These are phyloP conservation scores for Glyphotaelius pellucidus DNA, from an alignment of 2,888 invertebrate genomes.

Conservation along the genomic window DNA sequence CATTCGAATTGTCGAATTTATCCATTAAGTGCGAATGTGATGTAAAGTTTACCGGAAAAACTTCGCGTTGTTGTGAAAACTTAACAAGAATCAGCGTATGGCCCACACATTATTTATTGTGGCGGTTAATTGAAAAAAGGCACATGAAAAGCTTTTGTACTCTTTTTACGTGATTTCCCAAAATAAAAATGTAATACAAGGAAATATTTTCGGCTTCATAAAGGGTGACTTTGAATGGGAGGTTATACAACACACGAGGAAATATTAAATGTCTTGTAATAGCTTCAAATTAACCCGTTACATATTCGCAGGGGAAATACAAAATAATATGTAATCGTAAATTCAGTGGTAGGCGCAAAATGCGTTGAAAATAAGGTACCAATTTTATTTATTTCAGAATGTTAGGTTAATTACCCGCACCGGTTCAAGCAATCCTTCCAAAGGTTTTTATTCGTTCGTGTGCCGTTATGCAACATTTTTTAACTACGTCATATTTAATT, in stretches of 20 bases:
- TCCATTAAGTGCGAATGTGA: background rate
- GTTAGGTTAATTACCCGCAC: background rate
- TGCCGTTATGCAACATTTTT: constrained; percentile 9
- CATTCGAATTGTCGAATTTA: background rate
- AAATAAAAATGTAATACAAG: constrained; percentile 36
- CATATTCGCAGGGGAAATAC: background rate
- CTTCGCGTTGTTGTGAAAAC: constrained; percentile 52
- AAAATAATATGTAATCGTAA: background rate
- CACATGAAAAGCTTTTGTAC: constrained; percentile 26
- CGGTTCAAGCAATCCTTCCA: background rate
- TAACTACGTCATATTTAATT: constrained; percentile 29
- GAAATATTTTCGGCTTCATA: constrained; percentile 53
- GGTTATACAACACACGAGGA: background rate
- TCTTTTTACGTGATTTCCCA: constrained; percentile 45
- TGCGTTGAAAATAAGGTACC: background rate
- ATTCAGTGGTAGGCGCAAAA: background rate
- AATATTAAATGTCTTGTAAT: background rate
- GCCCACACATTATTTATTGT: constrained; percentile 30
- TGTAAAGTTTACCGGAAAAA: constrained; percentile 36
- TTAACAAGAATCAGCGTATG: constrained; percentile 57
- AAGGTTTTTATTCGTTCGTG: background rate
- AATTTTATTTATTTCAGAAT: background rate
- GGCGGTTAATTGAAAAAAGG: constrained; percentile 56
- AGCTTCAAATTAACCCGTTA: background rate
- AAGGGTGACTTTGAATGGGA: constrained; percentile 14